Evolutionary conservation across 2,113 vertebrate genomes (phyloP).

Genomic region (Eretmodus cyanostictus): DNA sequence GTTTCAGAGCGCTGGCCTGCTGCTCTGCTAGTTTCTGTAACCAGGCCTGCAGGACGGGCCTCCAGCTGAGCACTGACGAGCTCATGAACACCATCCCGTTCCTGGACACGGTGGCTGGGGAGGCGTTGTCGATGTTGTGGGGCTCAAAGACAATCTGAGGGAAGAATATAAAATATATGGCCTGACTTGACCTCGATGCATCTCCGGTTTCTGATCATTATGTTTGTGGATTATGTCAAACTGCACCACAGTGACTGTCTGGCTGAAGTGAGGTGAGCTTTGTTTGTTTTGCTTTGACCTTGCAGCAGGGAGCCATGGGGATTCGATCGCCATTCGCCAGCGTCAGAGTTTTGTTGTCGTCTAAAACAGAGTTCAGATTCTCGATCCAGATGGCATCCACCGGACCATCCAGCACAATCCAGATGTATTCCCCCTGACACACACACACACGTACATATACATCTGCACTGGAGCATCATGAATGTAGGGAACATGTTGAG

Average conservation of each 20-base stretch:
- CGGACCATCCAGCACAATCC: constrained; percentile 75
- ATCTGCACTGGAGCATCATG: neutral
- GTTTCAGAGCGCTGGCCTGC: constrained; percentile 66
- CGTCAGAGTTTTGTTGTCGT: constrained; percentile 77
- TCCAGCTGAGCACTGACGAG: constrained; percentile 73
- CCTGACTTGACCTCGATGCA: neutral
- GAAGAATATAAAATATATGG: neutral
- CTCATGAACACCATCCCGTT: constrained; percentile 81
- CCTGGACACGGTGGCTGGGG: constrained; percentile 74
- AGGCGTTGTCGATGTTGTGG: constrained; percentile 79
- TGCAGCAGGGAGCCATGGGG: constrained; percentile 75
- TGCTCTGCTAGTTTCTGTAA: constrained; percentile 61
- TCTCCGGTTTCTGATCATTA: neutral
- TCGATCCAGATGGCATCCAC: constrained; percentile 79
- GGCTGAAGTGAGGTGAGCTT: neutral
- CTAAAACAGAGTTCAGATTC: constrained; percentile 74
- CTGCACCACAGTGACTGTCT: neutral
- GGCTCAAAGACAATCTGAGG: constrained; percentile 72
- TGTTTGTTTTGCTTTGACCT: constrained; percentile 24
- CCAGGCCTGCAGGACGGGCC: constrained; percentile 70
- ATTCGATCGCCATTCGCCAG: constrained; percentile 75
- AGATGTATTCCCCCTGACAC: constrained; percentile 68
- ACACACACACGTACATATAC: neutral
- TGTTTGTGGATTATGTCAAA: neutral
- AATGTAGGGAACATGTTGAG: neutral